A percentile compares a stretch with the other conserved stretches of the same genome.
phyloP scores from a whole-genome alignment of 2,888 invertebrate species.

The Fragum whitleyi region DNA sequence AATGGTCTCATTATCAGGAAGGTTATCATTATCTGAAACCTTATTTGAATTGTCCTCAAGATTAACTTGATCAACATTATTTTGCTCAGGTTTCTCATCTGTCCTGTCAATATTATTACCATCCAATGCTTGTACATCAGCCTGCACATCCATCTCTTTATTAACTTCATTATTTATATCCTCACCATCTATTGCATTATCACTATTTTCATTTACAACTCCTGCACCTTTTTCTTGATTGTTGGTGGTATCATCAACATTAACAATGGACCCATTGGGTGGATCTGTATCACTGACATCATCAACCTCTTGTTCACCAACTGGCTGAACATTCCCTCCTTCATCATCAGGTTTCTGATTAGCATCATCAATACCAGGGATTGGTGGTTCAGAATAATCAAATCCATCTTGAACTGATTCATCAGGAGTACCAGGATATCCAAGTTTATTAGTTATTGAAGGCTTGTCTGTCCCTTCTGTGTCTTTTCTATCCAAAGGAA shows the following conservation, averaged over 20 bases:
- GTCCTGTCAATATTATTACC: not conserved
- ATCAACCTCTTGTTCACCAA: not conserved
- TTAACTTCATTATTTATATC: not conserved
- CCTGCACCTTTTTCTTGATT: not conserved
- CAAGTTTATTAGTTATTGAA: not conserved
- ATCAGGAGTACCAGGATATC: not conserved
- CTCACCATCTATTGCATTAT: not conserved
- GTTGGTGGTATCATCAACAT: not conserved
- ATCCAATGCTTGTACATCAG: not conserved
- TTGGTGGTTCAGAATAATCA: not conserved
- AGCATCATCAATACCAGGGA: not conserved
- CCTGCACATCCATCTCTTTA: no score
- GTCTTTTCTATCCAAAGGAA: slow-evolving; percentile 69
- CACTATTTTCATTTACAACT: not conserved
- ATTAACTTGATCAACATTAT: not conserved
- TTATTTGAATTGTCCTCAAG: slow-evolving; percentile 3
- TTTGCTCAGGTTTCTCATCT: slow-evolving; percentile 10
- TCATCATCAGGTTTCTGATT: not conserved
- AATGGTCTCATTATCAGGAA: slow-evolving; percentile 1
- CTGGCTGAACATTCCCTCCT: not conserved
- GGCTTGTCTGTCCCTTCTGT: not conserved
- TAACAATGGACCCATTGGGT: not conserved
- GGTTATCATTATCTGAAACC: not conserved
- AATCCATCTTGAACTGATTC: not conserved
- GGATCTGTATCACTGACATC: not conserved